Evolutionary conservation across 92 coral and sea anemone species (phyloP).

Genomic region (Porites rus): DNA sequence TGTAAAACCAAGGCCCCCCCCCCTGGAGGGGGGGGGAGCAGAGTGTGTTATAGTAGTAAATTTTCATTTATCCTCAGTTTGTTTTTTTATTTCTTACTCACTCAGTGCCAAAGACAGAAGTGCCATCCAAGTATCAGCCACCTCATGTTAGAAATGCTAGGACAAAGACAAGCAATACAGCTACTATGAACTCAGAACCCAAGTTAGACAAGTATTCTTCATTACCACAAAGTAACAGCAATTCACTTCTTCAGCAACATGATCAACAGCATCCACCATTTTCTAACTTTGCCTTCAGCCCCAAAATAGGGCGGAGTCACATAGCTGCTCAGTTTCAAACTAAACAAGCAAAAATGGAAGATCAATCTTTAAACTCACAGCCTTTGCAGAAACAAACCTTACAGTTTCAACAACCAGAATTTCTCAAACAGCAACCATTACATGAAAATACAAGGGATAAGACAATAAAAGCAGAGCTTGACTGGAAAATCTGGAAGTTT

Average conservation of each 20-base stretch:
- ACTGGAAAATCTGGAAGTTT: conserved; percentile 97
- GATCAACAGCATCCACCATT: conserved; percentile 1
- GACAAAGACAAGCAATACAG: background rate
- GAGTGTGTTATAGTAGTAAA: background rate
- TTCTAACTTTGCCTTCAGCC: conserved; percentile 38
- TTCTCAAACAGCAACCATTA: conserved; percentile 45
- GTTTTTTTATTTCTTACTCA: background rate
- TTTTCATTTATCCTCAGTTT: background rate
- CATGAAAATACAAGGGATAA: conserved; percentile 67
- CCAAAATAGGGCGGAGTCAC: conserved; percentile 31
- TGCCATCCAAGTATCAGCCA: conserved; percentile 26
- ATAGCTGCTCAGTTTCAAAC: conserved; percentile 53
- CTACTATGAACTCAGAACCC: conserved; percentile 15
- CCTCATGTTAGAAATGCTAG: conserved; percentile 11
- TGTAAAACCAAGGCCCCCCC: too few species aligned
- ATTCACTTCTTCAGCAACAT: background rate
- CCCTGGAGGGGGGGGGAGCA: too few species aligned
- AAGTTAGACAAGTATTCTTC: conserved; percentile 21
- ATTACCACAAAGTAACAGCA: conserved; percentile 7
- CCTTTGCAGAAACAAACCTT: conserved; percentile 22
- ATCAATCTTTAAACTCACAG: background rate
- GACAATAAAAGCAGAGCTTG: conserved; percentile 74
- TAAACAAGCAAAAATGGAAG: background rate
- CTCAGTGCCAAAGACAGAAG: background rate
- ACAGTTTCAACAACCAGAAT: conserved; percentile 33